phyloP scores from a whole-genome alignment of 1,140 invertebrate species.

The Papilio glaucus region DNA sequence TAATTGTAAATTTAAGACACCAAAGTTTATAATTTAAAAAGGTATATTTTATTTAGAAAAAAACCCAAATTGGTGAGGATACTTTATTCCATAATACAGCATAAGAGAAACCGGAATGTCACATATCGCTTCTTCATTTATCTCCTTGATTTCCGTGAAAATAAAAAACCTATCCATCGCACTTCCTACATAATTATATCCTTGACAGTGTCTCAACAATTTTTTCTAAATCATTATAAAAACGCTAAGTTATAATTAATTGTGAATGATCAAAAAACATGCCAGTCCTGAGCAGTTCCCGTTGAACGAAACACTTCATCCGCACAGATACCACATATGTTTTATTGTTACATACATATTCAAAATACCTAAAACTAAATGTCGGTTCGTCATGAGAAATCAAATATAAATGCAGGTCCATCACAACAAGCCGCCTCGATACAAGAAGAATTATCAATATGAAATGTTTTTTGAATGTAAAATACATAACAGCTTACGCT shows the following conservation, averaged over 20 bases:
- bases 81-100: constrained; percentile 85
- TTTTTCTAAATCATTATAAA: constrained; percentile 82
- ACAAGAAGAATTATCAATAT: constrained; percentile 56
- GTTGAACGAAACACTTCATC: constrained; percentile 63
- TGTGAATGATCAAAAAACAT: constrained; percentile 80
- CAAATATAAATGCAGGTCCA: constrained; percentile 76
- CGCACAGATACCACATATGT: constrained; percentile 61
- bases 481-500: constrained; percentile 82
- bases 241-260: constrained; percentile 83
- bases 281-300: constrained; percentile 68
- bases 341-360: constrained; percentile 74
- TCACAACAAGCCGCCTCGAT: constrained; percentile 61
- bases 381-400: constrained; percentile 75
- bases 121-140: constrained; percentile 78
- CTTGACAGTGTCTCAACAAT: constrained; percentile 77
- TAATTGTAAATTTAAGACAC: background rate
- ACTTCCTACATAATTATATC: constrained; percentile 69
- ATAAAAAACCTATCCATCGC: constrained; percentile 77
- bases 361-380: constrained; percentile 77
- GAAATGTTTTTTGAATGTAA: constrained; percentile 66
- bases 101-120: constrained; percentile 85
- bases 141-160: constrained; percentile 75
- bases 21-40: constrained; percentile 43
- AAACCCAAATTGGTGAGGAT: constrained; percentile 81
- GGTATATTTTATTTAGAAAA: constrained; percentile 50